These are phyloP conservation scores for Melanotaenia duboulayi DNA, from an alignment of 2,113 vertebrate genomes.

Conservation along the genomic window DNA sequence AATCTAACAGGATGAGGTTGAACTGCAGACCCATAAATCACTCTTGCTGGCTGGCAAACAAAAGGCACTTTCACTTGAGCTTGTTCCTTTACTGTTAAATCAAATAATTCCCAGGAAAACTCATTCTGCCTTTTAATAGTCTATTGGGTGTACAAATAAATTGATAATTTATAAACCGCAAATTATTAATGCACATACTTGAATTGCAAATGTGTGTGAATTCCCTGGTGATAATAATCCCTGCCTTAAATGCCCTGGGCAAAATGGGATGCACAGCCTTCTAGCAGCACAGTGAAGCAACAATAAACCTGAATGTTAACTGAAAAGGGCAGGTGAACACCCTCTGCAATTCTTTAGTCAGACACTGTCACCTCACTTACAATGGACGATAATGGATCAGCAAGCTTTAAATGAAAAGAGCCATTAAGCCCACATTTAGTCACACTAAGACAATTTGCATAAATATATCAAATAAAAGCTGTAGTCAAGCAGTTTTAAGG, in stretches of 20 bases:
- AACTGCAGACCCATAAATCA: conserved; percentile 57
- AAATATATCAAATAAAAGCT: conserved; percentile 55
- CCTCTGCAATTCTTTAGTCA: conserved; percentile 39
- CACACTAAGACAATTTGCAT: conserved; percentile 46
- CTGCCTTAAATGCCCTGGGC: neutral
- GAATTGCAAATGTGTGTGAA: conserved; percentile 21
- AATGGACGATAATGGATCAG: conserved; percentile 46
- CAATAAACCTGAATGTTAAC: conserved; percentile 46
- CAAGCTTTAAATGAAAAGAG: conserved; percentile 44
- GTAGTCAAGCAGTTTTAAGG: conserved; percentile 30
- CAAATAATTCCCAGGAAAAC: conserved; percentile 16
- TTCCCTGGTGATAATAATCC: conserved; percentile 10
- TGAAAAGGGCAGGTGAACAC: conserved; percentile 36
- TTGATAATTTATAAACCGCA: conserved; percentile 10
- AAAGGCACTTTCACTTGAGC: conserved; percentile 14
- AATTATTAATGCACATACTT: conserved; percentile 19
- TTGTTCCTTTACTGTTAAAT: conserved; percentile 26
- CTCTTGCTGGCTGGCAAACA: conserved; percentile 41
- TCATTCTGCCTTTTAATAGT: conserved; percentile 8
- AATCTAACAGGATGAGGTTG: conserved; percentile 47
- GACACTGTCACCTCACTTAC: conserved; percentile 40
- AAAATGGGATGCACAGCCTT: conserved; percentile 27
- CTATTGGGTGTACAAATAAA: conserved; percentile 14
- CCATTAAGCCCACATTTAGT: conserved; percentile 54
- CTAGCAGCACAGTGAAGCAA: conserved; percentile 11